These are phyloP conservation scores for Carcharodon carcharias DNA, from an alignment of 2,797 vertebrate genomes.

Conservation along the genomic window DNA sequence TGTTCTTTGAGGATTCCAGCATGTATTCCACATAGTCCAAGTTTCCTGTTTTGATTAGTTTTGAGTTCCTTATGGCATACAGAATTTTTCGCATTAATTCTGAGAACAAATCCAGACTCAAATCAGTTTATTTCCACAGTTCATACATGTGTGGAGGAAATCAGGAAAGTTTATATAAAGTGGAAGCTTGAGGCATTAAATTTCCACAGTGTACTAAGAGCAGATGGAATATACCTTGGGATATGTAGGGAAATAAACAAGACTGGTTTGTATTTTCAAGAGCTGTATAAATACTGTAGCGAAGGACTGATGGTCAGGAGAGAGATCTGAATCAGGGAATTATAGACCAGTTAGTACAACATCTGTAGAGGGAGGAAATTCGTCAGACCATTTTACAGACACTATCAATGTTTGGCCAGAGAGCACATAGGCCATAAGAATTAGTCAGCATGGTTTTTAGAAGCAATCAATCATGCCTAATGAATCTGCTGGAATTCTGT, in stretches of 20 bases:
- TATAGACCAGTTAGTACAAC: neutral
- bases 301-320: neutral
- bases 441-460: constrained; percentile 18
- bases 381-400: neutral
- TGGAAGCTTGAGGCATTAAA: neutral
- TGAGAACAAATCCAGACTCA: neutral
- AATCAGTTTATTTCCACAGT: neutral
- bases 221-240: constrained; percentile 23
- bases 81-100: neutral
- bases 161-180: neutral
- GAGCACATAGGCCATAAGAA: constrained; percentile 11
- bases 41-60: neutral
- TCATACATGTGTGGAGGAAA: neutral
- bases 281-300: neutral
- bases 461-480: constrained; percentile 27
- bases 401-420: neutral
- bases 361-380: neutral
- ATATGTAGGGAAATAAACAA: neutral
- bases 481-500: constrained; percentile 32
- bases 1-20: neutral
- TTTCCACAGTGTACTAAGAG: neutral
- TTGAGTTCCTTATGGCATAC: neutral
- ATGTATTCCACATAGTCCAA: neutral
- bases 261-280: neutral
- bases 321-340: neutral